Percentiles rank a stretch among this genome's conserved stretches.
Conservation (phyloP, 2,113 vertebrate genomes). For the Pygathrix nemaeus region DNA sequence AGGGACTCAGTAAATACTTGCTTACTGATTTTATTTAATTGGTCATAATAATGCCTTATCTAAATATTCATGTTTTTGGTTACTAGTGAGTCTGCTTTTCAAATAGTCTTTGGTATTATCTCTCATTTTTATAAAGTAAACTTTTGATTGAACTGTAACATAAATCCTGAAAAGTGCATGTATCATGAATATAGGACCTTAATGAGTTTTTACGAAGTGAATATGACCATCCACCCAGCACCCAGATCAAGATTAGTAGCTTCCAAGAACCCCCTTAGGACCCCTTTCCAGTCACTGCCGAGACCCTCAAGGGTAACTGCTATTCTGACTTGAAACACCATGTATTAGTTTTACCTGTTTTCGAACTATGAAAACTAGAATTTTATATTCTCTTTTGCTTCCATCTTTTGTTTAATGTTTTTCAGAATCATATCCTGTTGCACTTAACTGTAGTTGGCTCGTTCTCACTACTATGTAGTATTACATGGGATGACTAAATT, state of each 20-base stretch:
- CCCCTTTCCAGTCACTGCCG: not conserved
- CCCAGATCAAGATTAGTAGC: not conserved
- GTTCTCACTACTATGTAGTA: not conserved
- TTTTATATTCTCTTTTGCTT: not conserved
- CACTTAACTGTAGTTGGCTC: not conserved
- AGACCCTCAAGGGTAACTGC: not conserved
- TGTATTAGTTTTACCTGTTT: not conserved
- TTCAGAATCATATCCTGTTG: not conserved
- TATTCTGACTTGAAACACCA: not conserved
- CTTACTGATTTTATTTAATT: not conserved
- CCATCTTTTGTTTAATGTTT: not conserved
- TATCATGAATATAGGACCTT: not conserved
- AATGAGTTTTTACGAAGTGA: not conserved
- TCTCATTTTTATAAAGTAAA: not conserved
- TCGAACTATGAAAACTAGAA: not conserved
- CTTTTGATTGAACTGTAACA: not conserved
- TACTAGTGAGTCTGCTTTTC: not conserved
- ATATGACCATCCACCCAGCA: not conserved
- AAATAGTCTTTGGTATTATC: not conserved
- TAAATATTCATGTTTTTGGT: not conserved
- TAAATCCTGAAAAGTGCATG: not conserved
- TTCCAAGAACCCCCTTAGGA: not conserved
- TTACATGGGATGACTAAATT: not conserved
- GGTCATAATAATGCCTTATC: not conserved
- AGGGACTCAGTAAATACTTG: not conserved